These are phyloP conservation scores for Pseudococcus viburni DNA, from an alignment of 2,888 invertebrate genomes.

Conservation along the genomic window DNA sequence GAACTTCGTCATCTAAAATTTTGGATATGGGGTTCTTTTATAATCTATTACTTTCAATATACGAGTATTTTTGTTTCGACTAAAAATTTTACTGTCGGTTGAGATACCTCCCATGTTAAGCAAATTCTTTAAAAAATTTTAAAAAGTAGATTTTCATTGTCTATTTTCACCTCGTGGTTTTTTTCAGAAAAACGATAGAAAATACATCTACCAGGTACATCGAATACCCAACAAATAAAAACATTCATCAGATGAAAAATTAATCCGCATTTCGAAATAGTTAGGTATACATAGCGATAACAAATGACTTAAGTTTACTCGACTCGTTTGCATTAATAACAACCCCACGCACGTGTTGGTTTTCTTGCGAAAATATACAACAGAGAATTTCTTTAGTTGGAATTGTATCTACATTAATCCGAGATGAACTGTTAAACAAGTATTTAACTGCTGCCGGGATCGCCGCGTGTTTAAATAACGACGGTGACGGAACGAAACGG, in stretches of 20 bases:
- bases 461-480: not conserved
- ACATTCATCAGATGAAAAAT: constrained; percentile 2
- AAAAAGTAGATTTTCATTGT: not conserved
- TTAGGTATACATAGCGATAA: not conserved
- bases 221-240: not conserved
- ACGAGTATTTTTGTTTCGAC: no score
- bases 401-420: not conserved
- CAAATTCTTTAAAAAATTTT: no score
- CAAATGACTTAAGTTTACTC: constrained; percentile 26
- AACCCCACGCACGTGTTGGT: constrained; percentile 39
- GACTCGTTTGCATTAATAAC: constrained; percentile 34
- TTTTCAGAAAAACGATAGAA: not conserved
- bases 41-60: no score
- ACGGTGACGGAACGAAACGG: not conserved
- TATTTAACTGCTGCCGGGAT: not conserved
- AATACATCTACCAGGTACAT: not conserved
- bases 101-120: no score
- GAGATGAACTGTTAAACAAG: constrained; percentile 37
- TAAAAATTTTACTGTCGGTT: no score
- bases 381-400: not conserved
- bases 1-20: no score
- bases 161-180: constrained; percentile 3
- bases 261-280: constrained; percentile 26
- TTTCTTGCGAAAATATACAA: constrained; percentile 10
- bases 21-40: no score